Evolutionary conservation across 2,113 vertebrate species (phyloP), one percentile per base, ranked within the genome.

Genomic region (Centropus bengalensis): DNA sequence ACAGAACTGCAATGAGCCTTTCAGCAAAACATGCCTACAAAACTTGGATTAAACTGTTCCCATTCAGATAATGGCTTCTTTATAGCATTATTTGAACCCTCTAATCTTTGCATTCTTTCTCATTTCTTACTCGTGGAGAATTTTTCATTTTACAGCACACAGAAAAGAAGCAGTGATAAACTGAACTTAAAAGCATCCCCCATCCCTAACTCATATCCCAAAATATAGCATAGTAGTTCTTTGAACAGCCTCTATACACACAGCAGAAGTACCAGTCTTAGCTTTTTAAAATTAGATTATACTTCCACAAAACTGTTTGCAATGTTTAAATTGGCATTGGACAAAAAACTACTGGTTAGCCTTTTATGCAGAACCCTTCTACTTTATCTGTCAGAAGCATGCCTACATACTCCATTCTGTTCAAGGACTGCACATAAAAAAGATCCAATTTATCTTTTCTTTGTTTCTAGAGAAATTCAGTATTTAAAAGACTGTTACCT

Each of bases 381-480:
- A 59, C 12, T 86, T 83, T 60, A 54, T 30, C 28, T 91, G 23
- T 68, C n/a, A 92, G 77, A 95, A 94, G 76, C 8, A 70, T 32
- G 55, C 6, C 24, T 77, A 62, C 14, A 82, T 18, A 80, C 26
- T 21, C 6, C 33, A 19, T 69, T 87, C 20, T 88, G 52, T 19
- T 70, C 36, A 64, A 80, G 47, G 30, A 91, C 91, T 49, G 32
- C 26, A 85, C 6, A 1, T 2, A 76, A 55, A 68, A 82, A 86
- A 89, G 56, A 56, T 56, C 20, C 49, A 47, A 47, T 52, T 23
- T 78, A 82, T 51, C 23, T 92, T 79, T 79, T 92, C 92, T 94
- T 96, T 82, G 70, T 88, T 93, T 74, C 85, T 56, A 73, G 11
- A 92, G 89, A 96, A 93, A 94, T 84, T 84, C 45, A 92, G 71